Evolutionary conservation across 2,113 vertebrate genomes (phyloP).

Genomic region (Brachionichthys hirsutus): DNA sequence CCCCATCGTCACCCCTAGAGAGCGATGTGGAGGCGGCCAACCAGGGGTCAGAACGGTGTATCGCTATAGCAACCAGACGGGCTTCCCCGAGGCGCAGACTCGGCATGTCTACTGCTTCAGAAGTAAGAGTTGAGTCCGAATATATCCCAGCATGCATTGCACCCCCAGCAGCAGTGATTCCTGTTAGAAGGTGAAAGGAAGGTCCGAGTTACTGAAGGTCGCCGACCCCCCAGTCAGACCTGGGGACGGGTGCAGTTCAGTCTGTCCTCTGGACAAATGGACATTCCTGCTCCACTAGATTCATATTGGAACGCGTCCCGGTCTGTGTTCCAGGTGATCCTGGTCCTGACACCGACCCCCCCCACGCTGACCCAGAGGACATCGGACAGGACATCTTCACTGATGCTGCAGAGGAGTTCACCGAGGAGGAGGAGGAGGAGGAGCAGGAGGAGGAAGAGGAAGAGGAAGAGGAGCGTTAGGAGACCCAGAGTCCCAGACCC

Average conservation of each 20-base stretch:
- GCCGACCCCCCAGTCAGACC: no score
- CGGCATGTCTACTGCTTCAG: constrained; percentile 89
- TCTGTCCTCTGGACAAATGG: no score
- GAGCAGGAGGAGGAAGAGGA: constrained; percentile 59
- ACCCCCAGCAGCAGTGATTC: no score
- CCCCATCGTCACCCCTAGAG: constrained; percentile 86
- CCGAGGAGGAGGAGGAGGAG: constrained; percentile 57
- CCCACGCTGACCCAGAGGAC: constrained; percentile 75
- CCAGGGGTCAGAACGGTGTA: constrained; percentile 91
- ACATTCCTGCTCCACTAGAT: no score
- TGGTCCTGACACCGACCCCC: constrained; percentile 69
- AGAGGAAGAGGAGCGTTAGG: constrained; percentile 69
- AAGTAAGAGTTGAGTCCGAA: constrained; percentile 73
- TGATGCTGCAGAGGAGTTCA: constrained; percentile 79
- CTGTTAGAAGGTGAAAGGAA: no score
- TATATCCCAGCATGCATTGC: no score
- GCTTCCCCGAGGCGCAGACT: constrained; percentile 84
- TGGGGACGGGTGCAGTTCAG: no score
- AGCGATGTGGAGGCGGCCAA: constrained; percentile 86
- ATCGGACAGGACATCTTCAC: constrained; percentile 77
- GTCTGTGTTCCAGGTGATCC: constrained; percentile 52
- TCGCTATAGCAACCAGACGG: constrained; percentile 90
- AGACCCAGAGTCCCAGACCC: no score
- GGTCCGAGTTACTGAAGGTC: no score
- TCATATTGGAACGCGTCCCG: not conserved